Evolutionary conservation across 1,140 invertebrate species (phyloP), one percentile per base, ranked within the genome.

Genomic region (Drosophila elegans): DNA sequence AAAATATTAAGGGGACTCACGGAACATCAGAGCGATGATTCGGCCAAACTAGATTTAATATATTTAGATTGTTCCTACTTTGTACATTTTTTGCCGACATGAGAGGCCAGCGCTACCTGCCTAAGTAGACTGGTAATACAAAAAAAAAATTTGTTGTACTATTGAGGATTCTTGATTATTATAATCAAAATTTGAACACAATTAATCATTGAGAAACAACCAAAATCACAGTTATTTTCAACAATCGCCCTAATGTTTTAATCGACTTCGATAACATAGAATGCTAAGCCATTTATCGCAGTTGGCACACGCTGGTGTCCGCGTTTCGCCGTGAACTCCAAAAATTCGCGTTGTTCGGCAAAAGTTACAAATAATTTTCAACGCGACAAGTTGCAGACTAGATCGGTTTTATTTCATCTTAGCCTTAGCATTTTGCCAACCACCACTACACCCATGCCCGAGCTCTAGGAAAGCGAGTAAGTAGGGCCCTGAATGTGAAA

Each of bases 331-430:
- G 68, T 57, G 68, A 69, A 34, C 36, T 39, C 25, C 12, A 12
- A 1, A 38, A 21, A 69, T 57, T 69, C 45, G 68, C 68, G 64
- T 44, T 68, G 38, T 51, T 59, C 45, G 38, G 25, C 63, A 39
- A 42, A 66, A 68, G 38, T 59, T 44, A 21, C n/a, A 13, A 11
- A 36, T 42, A 48, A 27, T 56, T 71, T 69, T 36, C 42, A 25
- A 45, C 27, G 55, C 55, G 55, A 10, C 56, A n/a, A 2, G 6
- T 13, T 36, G 9, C 12, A 46, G 25, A 12, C 5, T 7, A 46
- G n/a, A 12, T 7, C 3, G 25, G 10, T 29, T 49, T 52, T 53
- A 38, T 9, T 12, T 34, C 4, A 46, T 16, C 42, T 27, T n/a
- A 41, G 29, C 16, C 12, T 16, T 4, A 44, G 12, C 11, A 45